Conservation (phyloP, 2,888 invertebrate genomes). For the Cheilosia vernalis region DNA sequence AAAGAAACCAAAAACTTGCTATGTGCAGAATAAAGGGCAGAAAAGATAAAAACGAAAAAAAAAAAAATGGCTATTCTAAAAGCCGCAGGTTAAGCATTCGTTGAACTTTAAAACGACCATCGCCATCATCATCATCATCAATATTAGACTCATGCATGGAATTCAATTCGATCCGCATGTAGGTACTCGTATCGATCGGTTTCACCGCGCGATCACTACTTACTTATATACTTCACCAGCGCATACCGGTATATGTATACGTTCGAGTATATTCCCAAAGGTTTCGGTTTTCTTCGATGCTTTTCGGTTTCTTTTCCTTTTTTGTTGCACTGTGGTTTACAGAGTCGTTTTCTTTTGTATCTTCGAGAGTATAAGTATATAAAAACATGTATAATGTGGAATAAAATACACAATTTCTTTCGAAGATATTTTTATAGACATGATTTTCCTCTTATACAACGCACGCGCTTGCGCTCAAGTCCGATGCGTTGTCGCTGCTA, state of each 20-base stretch:
- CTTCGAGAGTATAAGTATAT: slow-evolving; percentile 27
- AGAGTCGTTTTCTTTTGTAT: slow-evolving; percentile 34
- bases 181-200: slow-evolving; percentile 55
- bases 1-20: not conserved
- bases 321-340: slow-evolving; percentile 20
- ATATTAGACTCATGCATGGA: slow-evolving; percentile 67
- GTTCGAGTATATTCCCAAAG: slow-evolving; percentile 59
- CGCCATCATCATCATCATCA: slow-evolving; percentile 65
- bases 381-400: slow-evolving; percentile 43
- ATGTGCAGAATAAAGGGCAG: not conserved
- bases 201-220: slow-evolving; percentile 58
- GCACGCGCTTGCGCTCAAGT: slow-evolving; percentile 32
- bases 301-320: slow-evolving; percentile 55
- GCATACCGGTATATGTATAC: slow-evolving; percentile 10
- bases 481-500: slow-evolving; percentile 63
- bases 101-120: slow-evolving; percentile 71
- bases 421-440: slow-evolving; percentile 75
- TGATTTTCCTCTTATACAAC: slow-evolving; percentile 73
- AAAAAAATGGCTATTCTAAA: slow-evolving; percentile 31
- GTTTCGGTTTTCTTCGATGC: slow-evolving; percentile 69
- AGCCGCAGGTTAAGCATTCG: slow-evolving; percentile 68
- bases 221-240: slow-evolving; percentile 10
- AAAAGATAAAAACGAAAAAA: not conserved
- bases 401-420: slow-evolving; percentile 73
- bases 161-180: slow-evolving; percentile 68